phyloP scores from a whole-genome alignment of 2,113 vertebrate genomes.

The Alces alces region DNA sequence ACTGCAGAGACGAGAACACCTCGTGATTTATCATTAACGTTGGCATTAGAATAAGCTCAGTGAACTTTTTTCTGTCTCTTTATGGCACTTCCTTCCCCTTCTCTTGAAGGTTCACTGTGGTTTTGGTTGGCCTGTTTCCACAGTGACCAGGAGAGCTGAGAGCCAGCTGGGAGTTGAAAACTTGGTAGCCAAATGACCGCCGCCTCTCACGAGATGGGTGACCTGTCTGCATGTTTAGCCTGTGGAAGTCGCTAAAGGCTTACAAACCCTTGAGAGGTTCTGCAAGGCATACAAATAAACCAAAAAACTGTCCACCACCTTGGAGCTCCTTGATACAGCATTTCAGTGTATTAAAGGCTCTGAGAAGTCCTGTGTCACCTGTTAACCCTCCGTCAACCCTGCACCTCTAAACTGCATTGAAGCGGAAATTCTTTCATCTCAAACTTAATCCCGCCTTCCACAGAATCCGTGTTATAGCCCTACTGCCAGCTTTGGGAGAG shows the following conservation, averaged over 20 bases:
- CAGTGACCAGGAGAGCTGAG: not conserved
- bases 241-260: not conserved
- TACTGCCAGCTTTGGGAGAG: not conserved
- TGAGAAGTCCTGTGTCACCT: not conserved
- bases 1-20: rapidly evolving
- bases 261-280: not conserved
- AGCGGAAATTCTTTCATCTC: not conserved
- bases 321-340: not conserved
- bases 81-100: not conserved
- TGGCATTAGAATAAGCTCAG: not conserved
- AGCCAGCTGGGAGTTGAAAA: not conserved
- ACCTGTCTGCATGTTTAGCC: not conserved
- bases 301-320: not conserved
- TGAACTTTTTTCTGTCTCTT: not conserved
- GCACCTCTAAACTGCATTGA: not conserved
- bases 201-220: rapidly evolving
- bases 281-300: not conserved
- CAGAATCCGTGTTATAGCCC: not conserved
- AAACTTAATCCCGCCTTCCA: not conserved
- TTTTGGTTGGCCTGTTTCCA: not conserved
- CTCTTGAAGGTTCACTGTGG: not conserved
- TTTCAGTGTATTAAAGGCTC: not conserved
- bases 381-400: not conserved
- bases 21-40: rapidly evolving
- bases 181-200: rapidly evolving